Conservation (phyloP, 2,888 invertebrate species). For the Leptopilina syphax region DNA sequence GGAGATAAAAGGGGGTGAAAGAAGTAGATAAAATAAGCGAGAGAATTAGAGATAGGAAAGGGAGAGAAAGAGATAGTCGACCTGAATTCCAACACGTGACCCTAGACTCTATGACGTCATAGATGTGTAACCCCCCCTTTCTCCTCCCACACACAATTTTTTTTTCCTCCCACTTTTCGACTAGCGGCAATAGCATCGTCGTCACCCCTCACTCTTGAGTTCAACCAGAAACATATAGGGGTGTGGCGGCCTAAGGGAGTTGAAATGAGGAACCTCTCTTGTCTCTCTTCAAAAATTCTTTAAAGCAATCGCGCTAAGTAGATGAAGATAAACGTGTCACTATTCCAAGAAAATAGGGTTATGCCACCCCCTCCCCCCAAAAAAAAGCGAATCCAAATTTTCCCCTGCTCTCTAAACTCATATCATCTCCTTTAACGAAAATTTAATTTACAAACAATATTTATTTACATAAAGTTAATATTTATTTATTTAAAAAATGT, state of each 20-base stretch:
- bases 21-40: too few species aligned
- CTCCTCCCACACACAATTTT: slow-evolving; percentile 45
- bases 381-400: not conserved
- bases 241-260: slow-evolving; percentile 46
- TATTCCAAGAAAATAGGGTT: slow-evolving; percentile 56
- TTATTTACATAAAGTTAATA: too few species aligned
- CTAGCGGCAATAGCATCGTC: not conserved
- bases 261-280: slow-evolving; percentile 45
- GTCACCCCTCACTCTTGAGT: slow-evolving; percentile 47
- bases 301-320: slow-evolving; percentile 60
- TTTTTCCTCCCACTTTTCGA: not conserved
- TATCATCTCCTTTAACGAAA: too few species aligned
- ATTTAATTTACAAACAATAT: too few species aligned
- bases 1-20: too few species aligned
- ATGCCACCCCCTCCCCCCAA: slow-evolving; percentile 43
- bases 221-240: slow-evolving; percentile 55
- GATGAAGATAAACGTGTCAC: slow-evolving; percentile 50
- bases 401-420: not conserved
- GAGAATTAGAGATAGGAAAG: not conserved
- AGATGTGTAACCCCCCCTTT: slow-evolving; percentile 47
- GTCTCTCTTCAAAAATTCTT: slow-evolving; percentile 51
- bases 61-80: slow-evolving; percentile 51
- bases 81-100: slow-evolving; percentile 65
- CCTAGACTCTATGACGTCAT: slow-evolving; percentile 65
- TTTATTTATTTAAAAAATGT: too few species aligned